phyloP scores from a whole-genome alignment of 1,140 invertebrate species.

The Papilio machaon region DNA sequence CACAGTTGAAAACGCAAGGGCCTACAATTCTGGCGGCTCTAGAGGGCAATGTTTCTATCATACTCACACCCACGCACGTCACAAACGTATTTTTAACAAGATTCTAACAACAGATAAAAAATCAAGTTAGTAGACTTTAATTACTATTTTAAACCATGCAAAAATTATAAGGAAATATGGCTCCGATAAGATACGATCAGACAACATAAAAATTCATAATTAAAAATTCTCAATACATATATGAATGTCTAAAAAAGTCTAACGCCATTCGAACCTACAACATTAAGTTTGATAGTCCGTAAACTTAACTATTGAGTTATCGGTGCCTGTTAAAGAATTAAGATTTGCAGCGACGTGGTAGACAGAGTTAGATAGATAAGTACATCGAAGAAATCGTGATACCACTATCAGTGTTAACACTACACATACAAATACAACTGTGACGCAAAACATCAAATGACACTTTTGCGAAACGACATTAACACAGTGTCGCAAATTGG shows the following conservation, averaged over 20 bases:
- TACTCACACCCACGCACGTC: conserved; percentile 47
- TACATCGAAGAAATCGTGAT: not conserved
- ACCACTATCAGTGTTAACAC: conserved; percentile 16
- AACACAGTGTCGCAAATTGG: conserved; percentile 42
- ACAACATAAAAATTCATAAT: no score
- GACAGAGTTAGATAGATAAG: not conserved
- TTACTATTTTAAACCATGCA: not conserved
- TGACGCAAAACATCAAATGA: conserved; percentile 40
- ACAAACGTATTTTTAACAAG: conserved; percentile 1
- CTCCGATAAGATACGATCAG: not conserved
- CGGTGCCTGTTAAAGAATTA: not conserved
- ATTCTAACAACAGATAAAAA: not conserved
- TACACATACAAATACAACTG: conserved; percentile 5
- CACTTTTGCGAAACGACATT: conserved; percentile 45
- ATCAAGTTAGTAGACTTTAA: not conserved
- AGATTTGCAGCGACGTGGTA: not conserved
- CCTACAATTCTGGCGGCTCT: conserved; percentile 45
- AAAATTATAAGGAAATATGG: not conserved
- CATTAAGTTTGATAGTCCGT: not conserved
- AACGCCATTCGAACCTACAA: not conserved
- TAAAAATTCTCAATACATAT: no score
- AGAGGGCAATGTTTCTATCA: conserved; percentile 58
- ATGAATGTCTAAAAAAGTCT: no score
- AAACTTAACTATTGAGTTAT: not conserved
- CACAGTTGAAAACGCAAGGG: conserved; percentile 28